phyloP scores from a whole-genome alignment of 2,113 vertebrate genomes.

The Pachyramphus minor region DNA sequence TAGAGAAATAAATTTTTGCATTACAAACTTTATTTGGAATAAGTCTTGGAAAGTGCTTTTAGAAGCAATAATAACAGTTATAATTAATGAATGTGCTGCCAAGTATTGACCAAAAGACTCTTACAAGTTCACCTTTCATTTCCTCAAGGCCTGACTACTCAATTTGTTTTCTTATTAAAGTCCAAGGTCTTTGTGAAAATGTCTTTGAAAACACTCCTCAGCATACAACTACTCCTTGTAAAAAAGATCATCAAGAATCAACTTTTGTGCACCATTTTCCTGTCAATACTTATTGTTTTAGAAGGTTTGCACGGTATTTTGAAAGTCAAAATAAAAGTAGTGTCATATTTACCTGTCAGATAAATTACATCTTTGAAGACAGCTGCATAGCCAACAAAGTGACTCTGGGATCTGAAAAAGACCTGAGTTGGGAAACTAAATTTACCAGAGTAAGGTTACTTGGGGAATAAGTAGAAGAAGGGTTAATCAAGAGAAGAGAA shows the following conservation, averaged over 20 bases:
- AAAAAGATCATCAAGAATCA: not conserved
- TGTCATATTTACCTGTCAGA: not conserved
- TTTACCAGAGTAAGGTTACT: not conserved
- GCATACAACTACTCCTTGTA: not conserved
- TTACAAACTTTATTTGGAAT: not conserved
- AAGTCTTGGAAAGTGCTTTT: not conserved
- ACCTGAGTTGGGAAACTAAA: not conserved
- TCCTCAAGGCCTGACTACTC: not conserved
- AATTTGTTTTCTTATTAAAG: conserved; percentile 30
- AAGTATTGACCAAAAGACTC: conserved; percentile 27
- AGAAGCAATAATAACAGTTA: conserved; percentile 19
- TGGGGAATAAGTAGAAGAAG: not conserved
- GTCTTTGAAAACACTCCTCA: not conserved
- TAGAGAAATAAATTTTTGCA: conserved; percentile 5
- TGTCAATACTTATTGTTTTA: not conserved
- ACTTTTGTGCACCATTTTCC: not conserved
- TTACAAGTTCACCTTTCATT: conserved; percentile 32
- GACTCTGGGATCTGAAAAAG: not conserved
- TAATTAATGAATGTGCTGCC: conserved; percentile 24
- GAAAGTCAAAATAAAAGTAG: not conserved
- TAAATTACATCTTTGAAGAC: not conserved
- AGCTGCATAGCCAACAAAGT: not conserved
- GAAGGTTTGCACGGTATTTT: not conserved
- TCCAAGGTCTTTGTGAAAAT: not conserved
- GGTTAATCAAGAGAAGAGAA: not conserved